These are phyloP conservation scores for Drosophila mauritiana DNA, from an alignment of 1,140 invertebrate genomes.

Conservation along the genomic window DNA sequence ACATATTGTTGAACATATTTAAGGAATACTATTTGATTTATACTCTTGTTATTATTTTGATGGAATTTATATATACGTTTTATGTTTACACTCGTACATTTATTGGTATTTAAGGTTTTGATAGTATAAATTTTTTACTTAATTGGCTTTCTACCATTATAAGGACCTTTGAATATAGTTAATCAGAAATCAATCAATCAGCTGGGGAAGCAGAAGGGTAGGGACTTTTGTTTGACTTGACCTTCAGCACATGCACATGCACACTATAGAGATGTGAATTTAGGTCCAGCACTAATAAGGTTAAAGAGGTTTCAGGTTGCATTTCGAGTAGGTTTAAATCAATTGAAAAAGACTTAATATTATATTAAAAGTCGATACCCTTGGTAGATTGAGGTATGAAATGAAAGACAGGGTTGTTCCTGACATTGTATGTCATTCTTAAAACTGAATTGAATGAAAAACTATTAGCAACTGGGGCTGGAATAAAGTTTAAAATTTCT, in stretches of 20 bases:
- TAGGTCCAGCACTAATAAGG: background rate
- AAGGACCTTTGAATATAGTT: constrained; percentile 60
- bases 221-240: constrained; percentile 13
- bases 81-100: no score
- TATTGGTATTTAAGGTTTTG: no score
- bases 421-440: no score
- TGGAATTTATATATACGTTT: no score
- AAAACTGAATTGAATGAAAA: no score
- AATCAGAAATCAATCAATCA: background rate
- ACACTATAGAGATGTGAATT: background rate
- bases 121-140: constrained; percentile 3
- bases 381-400: no score
- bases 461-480: no score
- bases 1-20: constrained; percentile 66
- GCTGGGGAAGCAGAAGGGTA: no score
- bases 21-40: background rate
- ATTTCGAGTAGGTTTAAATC: background rate
- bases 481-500: no score
- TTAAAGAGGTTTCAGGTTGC: background rate
- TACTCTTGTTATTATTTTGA: background rate
- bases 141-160: constrained; percentile 44
- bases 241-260: constrained; percentile 11
- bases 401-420: no score
- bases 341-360: no score
- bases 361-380: no score